Evolutionary conservation across 2,888 invertebrate genomes (phyloP), one percentile per base, ranked within the genome.

Genomic region (Cantharis lateralis): DNA sequence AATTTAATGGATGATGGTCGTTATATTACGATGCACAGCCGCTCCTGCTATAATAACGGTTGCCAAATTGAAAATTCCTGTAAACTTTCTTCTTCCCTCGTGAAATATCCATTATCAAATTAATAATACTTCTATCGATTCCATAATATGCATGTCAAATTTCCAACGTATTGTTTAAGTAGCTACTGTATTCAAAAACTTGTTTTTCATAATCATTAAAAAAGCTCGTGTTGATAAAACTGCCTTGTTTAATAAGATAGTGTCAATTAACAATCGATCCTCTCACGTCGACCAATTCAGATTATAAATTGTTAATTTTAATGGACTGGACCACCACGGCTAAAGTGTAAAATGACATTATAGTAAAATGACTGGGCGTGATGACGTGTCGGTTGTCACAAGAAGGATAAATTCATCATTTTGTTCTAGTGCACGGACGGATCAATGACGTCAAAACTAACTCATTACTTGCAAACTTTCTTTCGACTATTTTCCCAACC

Each of bases 31-130:
- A 81, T 81, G 82, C 82, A 83, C 83, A 83, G 82, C 83, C 83
- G 83, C 81, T 81, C 81, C 83, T 82, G 82, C 83, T 82, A 78
- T 81, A 81, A 82, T 81, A 82, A 79, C 81, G 81, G 79, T 80
- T 76, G 80, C 82, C 83, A 86, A 86, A 86, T 86, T 86, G 86
- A 86, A 86, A 86, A 86, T 85, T 85, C 85, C 84, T 85, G 85
- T 85, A 84, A 83, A 84, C 82, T 83, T 82, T 82, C 80, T 84
- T 83, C 81, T 81, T 82, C 84, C 84, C 84, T 84, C 85, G 80
- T 85, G 81, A 84, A 86, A 85, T 84, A 84, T 84, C 85, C 86
- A 86, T 86, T 86, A 86, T 83, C 81, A 84, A 85, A 86, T 86
- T 86, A 85, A 86, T 86, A 86, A 85, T 82, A 80, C 81, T 76